phyloP scores from a whole-genome alignment of 1,140 invertebrate species.

The Drosophila willistoni region DNA sequence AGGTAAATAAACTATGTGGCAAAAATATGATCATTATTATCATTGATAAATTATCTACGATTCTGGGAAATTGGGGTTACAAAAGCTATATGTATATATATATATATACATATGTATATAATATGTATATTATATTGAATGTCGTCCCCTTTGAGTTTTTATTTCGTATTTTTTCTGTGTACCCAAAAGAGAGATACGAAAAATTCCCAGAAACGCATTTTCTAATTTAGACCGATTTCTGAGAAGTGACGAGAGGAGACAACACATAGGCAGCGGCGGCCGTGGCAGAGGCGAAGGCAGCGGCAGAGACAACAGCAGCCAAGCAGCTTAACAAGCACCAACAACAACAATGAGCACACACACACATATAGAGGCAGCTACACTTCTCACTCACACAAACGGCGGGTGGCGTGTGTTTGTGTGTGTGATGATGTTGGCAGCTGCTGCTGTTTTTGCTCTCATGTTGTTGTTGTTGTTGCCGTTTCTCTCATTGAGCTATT shows the following conservation, averaged over 20 bases:
- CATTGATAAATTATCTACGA: conserved; percentile 2
- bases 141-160: conserved; percentile 38
- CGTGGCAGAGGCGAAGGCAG: conserved; percentile 9
- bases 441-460: conserved; percentile 44
- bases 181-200: conserved; percentile 78
- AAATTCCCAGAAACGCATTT: conserved; percentile 83
- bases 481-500: conserved; percentile 57
- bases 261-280: conserved; percentile 51
- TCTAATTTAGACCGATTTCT: conserved; percentile 83
- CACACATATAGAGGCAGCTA: not conserved
- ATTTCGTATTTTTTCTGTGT: conserved; percentile 52
- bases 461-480: conserved; percentile 32
- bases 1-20: conserved; percentile 25
- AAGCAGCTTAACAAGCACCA: conserved; percentile 58
- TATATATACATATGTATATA: too few relatives aligned
- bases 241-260: conserved; percentile 73
- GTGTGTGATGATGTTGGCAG: conserved; percentile 68
- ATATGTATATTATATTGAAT: conserved; percentile 46
- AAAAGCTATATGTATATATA: too few relatives aligned
- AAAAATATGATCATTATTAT: conserved; percentile 30
- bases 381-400: conserved; percentile 48
- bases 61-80: conserved; percentile 29
- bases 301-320: conserved; percentile 35
- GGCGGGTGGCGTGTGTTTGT: conserved; percentile 31
- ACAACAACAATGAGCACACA: conserved; percentile 49